Conservation (phyloP, 2,113 vertebrate genomes). For the Bungarus multicinctus region DNA sequence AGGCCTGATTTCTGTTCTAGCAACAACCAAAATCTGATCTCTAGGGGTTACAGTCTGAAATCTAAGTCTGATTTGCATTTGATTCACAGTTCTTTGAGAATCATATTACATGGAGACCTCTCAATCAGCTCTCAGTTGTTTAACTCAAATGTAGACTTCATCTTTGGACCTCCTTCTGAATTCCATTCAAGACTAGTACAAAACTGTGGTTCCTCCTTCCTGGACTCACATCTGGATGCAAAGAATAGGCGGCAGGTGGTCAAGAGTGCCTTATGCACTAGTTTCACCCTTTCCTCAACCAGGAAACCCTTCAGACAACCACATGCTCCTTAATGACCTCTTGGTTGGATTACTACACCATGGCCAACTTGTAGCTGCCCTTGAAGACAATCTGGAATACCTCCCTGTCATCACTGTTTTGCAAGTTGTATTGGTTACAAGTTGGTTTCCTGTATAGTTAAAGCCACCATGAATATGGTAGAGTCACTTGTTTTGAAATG, state of each 20-base stretch:
- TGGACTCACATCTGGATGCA: neutral
- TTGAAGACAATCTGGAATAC: neutral
- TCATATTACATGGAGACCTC: too few relatives aligned
- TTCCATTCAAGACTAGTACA: too few relatives aligned
- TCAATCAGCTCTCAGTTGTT: too few relatives aligned
- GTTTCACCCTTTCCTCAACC: neutral
- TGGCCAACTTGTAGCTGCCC: neutral
- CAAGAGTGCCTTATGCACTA: neutral
- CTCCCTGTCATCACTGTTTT: neutral
- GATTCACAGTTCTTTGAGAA: too few relatives aligned
- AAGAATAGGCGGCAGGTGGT: neutral
- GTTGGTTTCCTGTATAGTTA: neutral
- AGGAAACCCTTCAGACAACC: neutral
- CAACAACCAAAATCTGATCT: too few relatives aligned
- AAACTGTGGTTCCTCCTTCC: neutral
- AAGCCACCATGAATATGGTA: neutral
- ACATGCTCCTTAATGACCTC: neutral
- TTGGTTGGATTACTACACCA: neutral
- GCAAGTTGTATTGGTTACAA: neutral
- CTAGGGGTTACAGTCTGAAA: too few relatives aligned
- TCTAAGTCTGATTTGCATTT: too few relatives aligned
- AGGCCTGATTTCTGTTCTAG: too few relatives aligned
- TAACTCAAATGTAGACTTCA: too few relatives aligned
- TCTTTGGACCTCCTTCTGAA: too few relatives aligned
- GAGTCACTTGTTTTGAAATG: neutral